phyloP scores from a whole-genome alignment of 2,888 invertebrate species.

The Sialis lutaria region DNA sequence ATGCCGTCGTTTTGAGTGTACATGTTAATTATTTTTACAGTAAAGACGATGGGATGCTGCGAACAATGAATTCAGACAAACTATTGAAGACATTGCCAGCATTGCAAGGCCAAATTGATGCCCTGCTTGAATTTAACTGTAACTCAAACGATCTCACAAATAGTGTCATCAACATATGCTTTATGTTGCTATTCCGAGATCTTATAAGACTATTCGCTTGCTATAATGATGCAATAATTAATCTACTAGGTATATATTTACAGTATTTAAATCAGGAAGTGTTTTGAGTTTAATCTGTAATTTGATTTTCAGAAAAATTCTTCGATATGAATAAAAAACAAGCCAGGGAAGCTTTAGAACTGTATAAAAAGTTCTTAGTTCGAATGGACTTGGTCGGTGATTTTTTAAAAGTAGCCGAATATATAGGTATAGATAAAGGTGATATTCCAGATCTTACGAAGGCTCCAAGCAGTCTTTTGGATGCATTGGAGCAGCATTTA shows the following conservation, averaged over 20 bases:
- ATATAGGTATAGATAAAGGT: constrained; percentile 95
- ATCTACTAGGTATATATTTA: constrained; percentile 53
- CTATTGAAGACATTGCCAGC: constrained; percentile 90
- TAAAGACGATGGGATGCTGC: constrained; percentile 90
- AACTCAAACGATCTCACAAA: constrained; percentile 93
- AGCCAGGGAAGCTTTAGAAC: constrained; percentile 90
- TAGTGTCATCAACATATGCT: constrained; percentile 70
- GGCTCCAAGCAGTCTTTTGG: constrained; percentile 91
- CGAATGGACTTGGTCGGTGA: constrained; percentile 97
- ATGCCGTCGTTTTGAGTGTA: not conserved
- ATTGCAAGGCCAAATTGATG: constrained; percentile 88
- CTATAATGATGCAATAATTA: constrained; percentile 99
- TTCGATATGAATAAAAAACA: constrained; percentile 99
- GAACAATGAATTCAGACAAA: constrained; percentile 96
- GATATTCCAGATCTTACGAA: constrained; percentile 97
- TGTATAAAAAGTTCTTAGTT: constrained; percentile 96
- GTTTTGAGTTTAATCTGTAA: too few relatives aligned
- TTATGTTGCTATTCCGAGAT: constrained; percentile 70
- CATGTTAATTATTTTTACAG: constrained; percentile 29
- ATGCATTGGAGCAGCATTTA: constrained; percentile 92
- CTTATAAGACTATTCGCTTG: constrained; percentile 89
- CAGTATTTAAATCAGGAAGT: too few relatives aligned
- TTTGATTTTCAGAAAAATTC: constrained; percentile 63
- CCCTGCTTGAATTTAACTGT: constrained; percentile 92
- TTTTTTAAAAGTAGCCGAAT: constrained; percentile 81